These are phyloP conservation scores for Falco rusticolus DNA, from an alignment of 2,797 vertebrate species.

Conservation along the genomic window DNA sequence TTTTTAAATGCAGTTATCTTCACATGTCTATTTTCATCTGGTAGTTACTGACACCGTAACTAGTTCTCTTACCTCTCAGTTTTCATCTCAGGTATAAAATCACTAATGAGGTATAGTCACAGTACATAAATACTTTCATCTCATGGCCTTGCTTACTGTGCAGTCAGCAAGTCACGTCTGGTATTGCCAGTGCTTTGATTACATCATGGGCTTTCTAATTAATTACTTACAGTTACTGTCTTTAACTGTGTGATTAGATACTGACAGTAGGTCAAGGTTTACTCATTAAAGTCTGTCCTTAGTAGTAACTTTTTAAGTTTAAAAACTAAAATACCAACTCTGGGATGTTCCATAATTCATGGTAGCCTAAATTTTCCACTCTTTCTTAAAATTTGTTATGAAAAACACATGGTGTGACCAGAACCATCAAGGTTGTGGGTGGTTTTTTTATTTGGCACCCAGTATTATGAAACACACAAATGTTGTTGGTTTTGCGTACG, in stretches of 20 bases:
- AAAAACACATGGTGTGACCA: neutral
- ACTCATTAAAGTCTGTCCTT: neutral
- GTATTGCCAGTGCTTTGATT: neutral
- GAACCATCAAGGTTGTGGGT: neutral
- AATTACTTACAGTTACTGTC: neutral
- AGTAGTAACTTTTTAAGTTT: neutral
- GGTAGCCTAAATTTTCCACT: neutral
- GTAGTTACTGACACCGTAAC: neutral
- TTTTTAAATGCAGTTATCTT: neutral
- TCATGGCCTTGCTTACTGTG: slow-evolving; percentile 2
- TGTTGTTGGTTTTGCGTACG: neutral
- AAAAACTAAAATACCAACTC: neutral
- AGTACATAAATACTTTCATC: slow-evolving; percentile 4
- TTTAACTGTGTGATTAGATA: neutral
- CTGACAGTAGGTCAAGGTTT: neutral
- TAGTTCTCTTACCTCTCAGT: slow-evolving; percentile 33
- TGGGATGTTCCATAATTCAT: neutral
- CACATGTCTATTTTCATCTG: neutral
- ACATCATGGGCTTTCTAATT: neutral
- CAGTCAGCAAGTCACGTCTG: neutral
- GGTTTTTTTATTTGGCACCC: neutral
- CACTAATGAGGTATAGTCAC: neutral
- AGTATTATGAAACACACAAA: neutral
- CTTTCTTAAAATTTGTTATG: neutral
- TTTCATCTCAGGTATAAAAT: slow-evolving; percentile 57